Evolutionary conservation across 1,140 invertebrate genomes (phyloP), one percentile per base, ranked within the genome.

Genomic region (Zaprionus capensis): DNA sequence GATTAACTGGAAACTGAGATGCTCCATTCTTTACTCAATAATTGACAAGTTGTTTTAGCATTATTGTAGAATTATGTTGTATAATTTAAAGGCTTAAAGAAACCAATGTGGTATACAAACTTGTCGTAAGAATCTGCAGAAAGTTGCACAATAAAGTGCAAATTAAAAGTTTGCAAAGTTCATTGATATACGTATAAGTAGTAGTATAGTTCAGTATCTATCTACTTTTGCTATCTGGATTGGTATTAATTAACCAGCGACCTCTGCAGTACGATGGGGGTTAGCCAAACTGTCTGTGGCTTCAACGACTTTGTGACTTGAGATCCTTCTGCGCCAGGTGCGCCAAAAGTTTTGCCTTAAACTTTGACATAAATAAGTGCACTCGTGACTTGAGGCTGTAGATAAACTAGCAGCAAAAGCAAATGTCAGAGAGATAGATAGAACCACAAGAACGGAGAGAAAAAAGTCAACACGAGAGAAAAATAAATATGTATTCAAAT

Each of bases 201-300:
- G 55, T 65, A 14, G 31, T 34, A 14, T 31, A 15, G 9, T 31
- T 31, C 28, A 15, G 26, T 41, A 26, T 41, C 5, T 56, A 55
- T 67, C 53, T 67, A 6, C 7, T 34, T 36, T 44, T 57, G 22
- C 38, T 26, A 36, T 14, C 14, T 38, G 36, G 28, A 34, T 41
- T 66, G 28, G 64, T 80, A 86, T 86, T 87, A 87, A 87, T 87
- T 87, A 87, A 82, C 71, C 66, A 74, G 62, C 46, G 69, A 66
- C 53, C 2, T 22, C 0, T 22, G 20, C 41, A 44, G 2, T 44
- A 6, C 41, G 6, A 31, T 68, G 71, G 41, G 56, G 64, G 15
- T 44, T 44, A 46, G 6, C 61, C 53, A 68, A 72, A 53, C 69
- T 76, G 79, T 56, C 57, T 46, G 62, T 68, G 71, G 20, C 7